phyloP scores from a whole-genome alignment of 2,113 vertebrate genomes.

The Python bivittatus region DNA sequence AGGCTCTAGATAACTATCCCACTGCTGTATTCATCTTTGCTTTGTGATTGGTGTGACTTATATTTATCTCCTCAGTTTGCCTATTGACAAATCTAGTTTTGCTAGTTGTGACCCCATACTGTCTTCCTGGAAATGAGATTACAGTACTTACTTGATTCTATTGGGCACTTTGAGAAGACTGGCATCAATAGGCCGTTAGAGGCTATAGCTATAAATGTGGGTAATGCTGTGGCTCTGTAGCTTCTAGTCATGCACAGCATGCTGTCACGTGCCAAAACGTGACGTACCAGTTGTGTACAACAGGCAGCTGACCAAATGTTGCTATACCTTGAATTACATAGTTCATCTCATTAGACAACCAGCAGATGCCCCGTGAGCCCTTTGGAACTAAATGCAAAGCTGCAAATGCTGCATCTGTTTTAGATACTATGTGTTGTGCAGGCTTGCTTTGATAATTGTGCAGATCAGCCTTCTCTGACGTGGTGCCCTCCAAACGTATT shows the following conservation, averaged over 20 bases:
- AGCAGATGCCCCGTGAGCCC: background rate
- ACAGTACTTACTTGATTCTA: background rate
- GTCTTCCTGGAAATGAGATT: background rate
- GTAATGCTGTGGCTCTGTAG: background rate
- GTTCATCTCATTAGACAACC: background rate
- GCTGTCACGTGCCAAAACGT: background rate
- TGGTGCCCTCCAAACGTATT: background rate
- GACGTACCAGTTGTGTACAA: background rate
- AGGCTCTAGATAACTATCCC: background rate
- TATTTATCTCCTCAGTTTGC: background rate
- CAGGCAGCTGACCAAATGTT: background rate
- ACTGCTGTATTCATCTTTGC: background rate
- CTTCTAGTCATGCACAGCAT: background rate
- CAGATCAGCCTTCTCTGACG: background rate
- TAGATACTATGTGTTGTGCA: background rate
- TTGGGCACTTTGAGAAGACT: background rate
- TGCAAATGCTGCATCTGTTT: background rate
- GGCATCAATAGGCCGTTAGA: background rate
- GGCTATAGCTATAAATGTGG: background rate
- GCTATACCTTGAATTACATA: background rate
- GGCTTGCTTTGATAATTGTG: background rate
- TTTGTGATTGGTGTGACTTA: conserved; percentile 1
- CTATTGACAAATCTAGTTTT: background rate
- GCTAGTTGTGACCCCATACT: background rate
- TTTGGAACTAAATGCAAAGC: background rate